phyloP scores from a whole-genome alignment of 2,797 vertebrate genomes.

The Onychomys torridus region DNA sequence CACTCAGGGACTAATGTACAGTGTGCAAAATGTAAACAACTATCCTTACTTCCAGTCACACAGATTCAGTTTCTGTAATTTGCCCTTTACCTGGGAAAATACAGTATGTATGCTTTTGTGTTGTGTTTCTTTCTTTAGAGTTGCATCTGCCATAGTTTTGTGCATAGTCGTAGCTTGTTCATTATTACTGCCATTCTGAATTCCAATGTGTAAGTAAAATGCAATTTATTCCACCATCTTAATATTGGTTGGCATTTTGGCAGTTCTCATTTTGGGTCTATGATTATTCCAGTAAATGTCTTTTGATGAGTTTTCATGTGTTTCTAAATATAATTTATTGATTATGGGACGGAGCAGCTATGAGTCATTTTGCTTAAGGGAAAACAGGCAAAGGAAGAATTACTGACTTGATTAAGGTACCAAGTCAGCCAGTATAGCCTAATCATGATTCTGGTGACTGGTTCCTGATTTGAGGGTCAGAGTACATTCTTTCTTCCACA shows the following conservation, averaged over 20 bases:
- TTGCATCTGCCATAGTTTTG: conserved; percentile 1
- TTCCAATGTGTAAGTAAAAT: conserved; percentile 56
- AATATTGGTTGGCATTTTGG: conserved; percentile 19
- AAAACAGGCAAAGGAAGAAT: conserved; percentile 45
- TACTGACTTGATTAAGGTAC: conserved; percentile 30
- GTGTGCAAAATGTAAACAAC: background rate
- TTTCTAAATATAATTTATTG: conserved; percentile 55
- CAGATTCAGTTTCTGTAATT: conserved; percentile 50
- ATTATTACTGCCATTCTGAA: conserved; percentile 32
- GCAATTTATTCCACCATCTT: conserved; percentile 23
- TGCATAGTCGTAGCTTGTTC: conserved; percentile 42
- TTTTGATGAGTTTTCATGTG: conserved; percentile 66
- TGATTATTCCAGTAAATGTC: conserved; percentile 53
- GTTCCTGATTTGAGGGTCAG: conserved; percentile 48
- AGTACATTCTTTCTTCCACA: conserved; percentile 17
- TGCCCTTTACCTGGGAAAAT: conserved; percentile 49
- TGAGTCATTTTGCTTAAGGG: background rate
- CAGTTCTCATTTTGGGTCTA: conserved; percentile 20
- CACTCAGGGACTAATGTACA: background rate
- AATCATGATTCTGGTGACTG: background rate
- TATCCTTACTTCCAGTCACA: background rate
- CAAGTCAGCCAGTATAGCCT: background rate
- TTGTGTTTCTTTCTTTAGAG: conserved; percentile 45
- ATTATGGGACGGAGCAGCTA: conserved; percentile 30
- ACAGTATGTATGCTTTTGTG: conserved; percentile 12